Evolutionary conservation across 1,140 invertebrate genomes (phyloP).

Genomic region (Bombus ignitus): DNA sequence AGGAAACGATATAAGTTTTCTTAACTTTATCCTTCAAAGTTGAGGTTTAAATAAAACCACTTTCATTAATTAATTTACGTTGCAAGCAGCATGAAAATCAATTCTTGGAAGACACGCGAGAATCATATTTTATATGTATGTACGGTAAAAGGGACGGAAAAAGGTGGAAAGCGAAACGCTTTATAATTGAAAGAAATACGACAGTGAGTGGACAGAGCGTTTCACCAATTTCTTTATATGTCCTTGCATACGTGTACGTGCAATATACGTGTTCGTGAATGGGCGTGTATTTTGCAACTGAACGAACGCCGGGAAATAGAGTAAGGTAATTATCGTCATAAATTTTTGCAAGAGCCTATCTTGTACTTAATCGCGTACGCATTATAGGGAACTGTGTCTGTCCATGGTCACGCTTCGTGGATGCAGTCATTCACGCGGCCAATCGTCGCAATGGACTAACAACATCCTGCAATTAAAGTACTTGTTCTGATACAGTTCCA

Average conservation of each 20-base stretch:
- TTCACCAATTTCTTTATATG: not conserved
- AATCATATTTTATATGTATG: too few relatives aligned
- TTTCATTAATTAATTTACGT: not conserved
- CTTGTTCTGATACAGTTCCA: conserved; percentile 54
- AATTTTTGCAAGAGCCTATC: conserved; percentile 1
- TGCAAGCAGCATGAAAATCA: not conserved
- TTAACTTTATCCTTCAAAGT: not conserved
- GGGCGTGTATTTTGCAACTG: conserved; percentile 31
- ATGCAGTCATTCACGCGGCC: conserved; percentile 67
- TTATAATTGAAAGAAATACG: not conserved
- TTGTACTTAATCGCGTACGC: conserved; percentile 12
- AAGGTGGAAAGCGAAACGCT: not conserved
- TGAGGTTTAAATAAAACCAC: not conserved
- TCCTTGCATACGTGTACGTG: not conserved
- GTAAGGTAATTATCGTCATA: conserved; percentile 14
- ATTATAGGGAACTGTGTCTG: conserved; percentile 20
- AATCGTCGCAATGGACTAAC: conserved; percentile 62
- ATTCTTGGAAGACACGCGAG: not conserved
- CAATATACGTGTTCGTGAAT: not conserved
- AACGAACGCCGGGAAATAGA: not conserved
- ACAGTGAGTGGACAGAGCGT: not conserved
- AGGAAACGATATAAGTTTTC: not conserved
- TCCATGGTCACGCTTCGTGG: conserved; percentile 58
- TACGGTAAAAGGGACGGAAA: not conserved
- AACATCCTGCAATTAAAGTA: conserved; percentile 73